Base-by-base conservation (phyloP, 2,797 vertebrate species). In the Lepidocolaptes lacrymiger region DNA sequence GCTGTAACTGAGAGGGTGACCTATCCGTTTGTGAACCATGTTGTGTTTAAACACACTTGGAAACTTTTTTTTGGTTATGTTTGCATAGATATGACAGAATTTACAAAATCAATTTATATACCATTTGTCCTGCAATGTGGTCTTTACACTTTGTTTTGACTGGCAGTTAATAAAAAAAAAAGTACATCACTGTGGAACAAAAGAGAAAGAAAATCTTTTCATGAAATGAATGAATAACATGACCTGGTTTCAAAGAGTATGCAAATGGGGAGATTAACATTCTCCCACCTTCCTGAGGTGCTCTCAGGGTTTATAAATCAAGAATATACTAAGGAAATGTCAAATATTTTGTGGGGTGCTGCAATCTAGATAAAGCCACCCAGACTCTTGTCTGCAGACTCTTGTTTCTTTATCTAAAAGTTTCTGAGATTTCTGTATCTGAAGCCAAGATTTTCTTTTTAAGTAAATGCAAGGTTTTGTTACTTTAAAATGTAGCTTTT, bases 161-260 rank as follows among this genome's bases (percentile, higher is more conserved):
- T 88, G 94, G 71, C 68, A 89, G 48, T 12, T 87, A 0, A 77
- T 69, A 91, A 91, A 49, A 80, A 22, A 83, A 79, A 46, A 20
- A 1, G 10, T 26, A 37, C 22, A 54, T 68, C 13, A 26, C 21
- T 41, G 22, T 48, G 22, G 52, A 87, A 85, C 15, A 89, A 91
- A 88, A 85, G 27, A 86, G 30, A 78, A 87, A 10, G n/a, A 67
- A 91, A 94, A 85, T 75, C 58, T 79, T 94, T 85, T 80, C 34
- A 56, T 71, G 2, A 85, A 77, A 76, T 17, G 26, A 85, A 81
- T 66, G 1, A 89, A 88, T 82, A 87, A 89, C 14, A 52, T 71
- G 64, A 63, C 85, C 89, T 83, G 88, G 41, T 67, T 92, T 89
- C 30, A 56, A 41, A 73, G 59, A 34, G 12, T 48, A 87, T 48